Evolutionary conservation across 2,888 invertebrate genomes (phyloP).

Genomic region (Galerucella calmariensis): DNA sequence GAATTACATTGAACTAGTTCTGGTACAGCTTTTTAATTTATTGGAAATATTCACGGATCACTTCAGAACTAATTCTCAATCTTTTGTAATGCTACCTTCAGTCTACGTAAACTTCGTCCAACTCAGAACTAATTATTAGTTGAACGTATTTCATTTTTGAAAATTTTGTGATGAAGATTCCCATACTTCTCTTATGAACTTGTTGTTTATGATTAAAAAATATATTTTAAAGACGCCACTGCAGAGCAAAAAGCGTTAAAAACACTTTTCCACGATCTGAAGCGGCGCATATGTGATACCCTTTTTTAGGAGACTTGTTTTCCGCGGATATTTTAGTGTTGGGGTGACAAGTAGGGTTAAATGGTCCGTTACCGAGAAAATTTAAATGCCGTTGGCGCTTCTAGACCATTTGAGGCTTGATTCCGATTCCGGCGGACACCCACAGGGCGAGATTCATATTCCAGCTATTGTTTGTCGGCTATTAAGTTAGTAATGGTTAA

Average conservation of each 20-base stretch:
- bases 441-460: conserved; percentile 41
- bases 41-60: too few relatives aligned
- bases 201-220: background rate
- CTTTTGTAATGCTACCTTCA: too few relatives aligned
- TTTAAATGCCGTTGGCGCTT: conserved; percentile 49
- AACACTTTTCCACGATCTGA: conserved; percentile 3
- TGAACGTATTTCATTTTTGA: too few relatives aligned
- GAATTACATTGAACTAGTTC: too few relatives aligned
- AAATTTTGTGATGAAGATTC: too few relatives aligned
- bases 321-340: conserved; percentile 20
- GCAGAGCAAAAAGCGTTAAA: background rate
- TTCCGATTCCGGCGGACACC: conserved; percentile 44
- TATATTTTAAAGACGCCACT: background rate
- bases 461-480: conserved; percentile 32
- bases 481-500: conserved; percentile 26
- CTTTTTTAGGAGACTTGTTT: conserved; percentile 19
- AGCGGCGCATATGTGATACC: background rate
- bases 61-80: too few relatives aligned
- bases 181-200: too few relatives aligned
- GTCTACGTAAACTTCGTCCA: too few relatives aligned
- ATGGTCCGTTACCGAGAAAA: conserved; percentile 49
- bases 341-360: conserved; percentile 48
- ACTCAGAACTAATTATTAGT: too few relatives aligned
- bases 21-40: too few relatives aligned
- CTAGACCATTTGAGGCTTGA: conserved; percentile 49